Evolutionary conservation across 2,797 vertebrate genomes (phyloP).

Genomic region (Myotis findleyi): DNA sequence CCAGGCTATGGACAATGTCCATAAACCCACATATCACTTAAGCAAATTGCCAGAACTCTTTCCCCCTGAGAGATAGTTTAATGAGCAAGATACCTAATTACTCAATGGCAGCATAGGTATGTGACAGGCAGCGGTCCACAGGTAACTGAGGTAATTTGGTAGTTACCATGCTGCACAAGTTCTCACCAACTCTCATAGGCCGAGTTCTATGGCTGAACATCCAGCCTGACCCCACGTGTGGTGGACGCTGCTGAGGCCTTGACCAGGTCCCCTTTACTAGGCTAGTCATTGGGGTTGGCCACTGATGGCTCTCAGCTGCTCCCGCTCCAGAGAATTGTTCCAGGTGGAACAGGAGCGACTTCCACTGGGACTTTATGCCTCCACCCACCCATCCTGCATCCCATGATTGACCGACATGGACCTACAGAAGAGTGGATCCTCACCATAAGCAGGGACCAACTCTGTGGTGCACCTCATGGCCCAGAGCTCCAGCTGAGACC

Average conservation of each 20-base stretch:
- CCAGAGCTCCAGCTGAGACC: not conserved
- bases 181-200: not conserved
- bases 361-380: not conserved
- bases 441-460: not conserved
- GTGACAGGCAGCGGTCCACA: constrained; percentile 47
- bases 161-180: not conserved
- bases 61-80: constrained; percentile 13
- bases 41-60: constrained; percentile 42
- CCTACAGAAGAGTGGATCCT: not conserved
- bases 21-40: constrained; percentile 30
- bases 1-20: not conserved
- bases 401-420: too few relatives aligned
- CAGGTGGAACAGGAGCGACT: not conserved
- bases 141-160: constrained; percentile 11
- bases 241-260: not conserved
- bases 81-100: constrained; percentile 12
- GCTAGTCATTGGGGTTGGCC: not conserved
- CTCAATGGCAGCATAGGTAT: not conserved
- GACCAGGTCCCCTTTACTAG: not conserved
- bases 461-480: not conserved
- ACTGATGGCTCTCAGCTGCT: not conserved
- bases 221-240: not conserved
- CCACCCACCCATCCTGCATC: not conserved
- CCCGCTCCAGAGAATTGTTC: not conserved
- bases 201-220: not conserved